Percentiles rank a stretch among this genome's conserved stretches.
Evolutionary conservation across 2,888 invertebrate genomes (phyloP).

Genomic region (Cryptocephalus primarius): DNA sequence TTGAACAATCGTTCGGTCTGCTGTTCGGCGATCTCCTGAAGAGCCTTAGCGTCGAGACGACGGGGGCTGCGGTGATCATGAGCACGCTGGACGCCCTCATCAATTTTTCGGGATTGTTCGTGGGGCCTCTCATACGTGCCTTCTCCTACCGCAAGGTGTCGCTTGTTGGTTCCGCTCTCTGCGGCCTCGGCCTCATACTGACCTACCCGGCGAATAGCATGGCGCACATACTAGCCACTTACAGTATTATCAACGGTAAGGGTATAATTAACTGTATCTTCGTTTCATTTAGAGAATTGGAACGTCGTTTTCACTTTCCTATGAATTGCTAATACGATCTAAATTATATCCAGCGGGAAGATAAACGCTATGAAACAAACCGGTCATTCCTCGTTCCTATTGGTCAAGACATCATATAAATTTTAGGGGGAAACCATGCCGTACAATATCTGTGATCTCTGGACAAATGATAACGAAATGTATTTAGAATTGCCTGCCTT

Average conservation of each 20-base stretch:
- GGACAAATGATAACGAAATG: no score
- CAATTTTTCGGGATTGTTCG: constrained; percentile 68
- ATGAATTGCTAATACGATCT: no score
- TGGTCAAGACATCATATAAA: no score
- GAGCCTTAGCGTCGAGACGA: constrained; percentile 60
- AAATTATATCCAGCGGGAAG: no score
- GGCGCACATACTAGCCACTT: constrained; percentile 58
- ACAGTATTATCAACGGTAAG: constrained; percentile 66
- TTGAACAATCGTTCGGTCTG: constrained; percentile 71
- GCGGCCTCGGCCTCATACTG: constrained; percentile 53
- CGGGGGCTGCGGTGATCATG: constrained; percentile 64
- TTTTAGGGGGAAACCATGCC: no score
- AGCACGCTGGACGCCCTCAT: constrained; percentile 66
- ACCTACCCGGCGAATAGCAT: constrained; percentile 62
- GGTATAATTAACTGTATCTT: not conserved
- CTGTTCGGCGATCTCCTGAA: constrained; percentile 64
- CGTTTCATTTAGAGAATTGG: not conserved
- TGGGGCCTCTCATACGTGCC: constrained; percentile 64
- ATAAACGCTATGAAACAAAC: no score
- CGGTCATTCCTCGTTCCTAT: no score
- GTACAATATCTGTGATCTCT: no score
- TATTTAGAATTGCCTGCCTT: no score
- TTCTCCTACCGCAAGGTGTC: constrained; percentile 65
- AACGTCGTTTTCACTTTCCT: no score
- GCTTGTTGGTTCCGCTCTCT: constrained; percentile 53